Conservation (phyloP, 2,113 vertebrate genomes). For the Nothocercus julius region DNA sequence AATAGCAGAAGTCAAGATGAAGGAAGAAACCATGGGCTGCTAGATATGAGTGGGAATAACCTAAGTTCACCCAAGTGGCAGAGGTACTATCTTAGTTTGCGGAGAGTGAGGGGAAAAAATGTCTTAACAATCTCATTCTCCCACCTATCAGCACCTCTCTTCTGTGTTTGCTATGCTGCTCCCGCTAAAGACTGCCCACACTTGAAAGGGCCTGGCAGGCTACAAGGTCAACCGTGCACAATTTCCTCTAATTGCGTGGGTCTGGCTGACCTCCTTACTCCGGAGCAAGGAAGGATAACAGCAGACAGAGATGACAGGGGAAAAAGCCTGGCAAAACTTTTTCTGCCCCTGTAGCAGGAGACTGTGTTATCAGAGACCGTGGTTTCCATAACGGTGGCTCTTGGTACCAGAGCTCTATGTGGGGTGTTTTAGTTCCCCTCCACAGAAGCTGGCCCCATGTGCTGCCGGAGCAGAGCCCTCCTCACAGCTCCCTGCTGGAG, state of each 20-base stretch:
- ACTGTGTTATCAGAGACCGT: not conserved
- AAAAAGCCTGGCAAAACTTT: constrained; percentile 50
- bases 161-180: constrained; percentile 58
- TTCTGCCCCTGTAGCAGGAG: not conserved
- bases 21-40: constrained; percentile 63
- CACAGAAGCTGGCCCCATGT: not conserved
- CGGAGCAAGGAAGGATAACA: not conserved
- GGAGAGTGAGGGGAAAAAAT: constrained; percentile 49
- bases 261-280: constrained; percentile 65
- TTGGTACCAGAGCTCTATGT: not conserved
- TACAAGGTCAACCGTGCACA: constrained; percentile 61
- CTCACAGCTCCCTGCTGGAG: not conserved
- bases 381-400: not conserved
- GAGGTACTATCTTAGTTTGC: constrained; percentile 64
- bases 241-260: constrained; percentile 73
- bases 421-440: not conserved
- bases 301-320: constrained; percentile 37
- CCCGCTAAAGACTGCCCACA: constrained; percentile 56
- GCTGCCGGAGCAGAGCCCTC: not conserved
- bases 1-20: constrained; percentile 75
- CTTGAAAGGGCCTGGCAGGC: constrained; percentile 61
- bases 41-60: constrained; percentile 69
- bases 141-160: constrained; percentile 50
- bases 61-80: constrained; percentile 72
- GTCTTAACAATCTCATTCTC: constrained; percentile 66